These are phyloP conservation scores for Pedetes capensis DNA, from an alignment of 2,113 vertebrate species.

Conservation along the genomic window DNA sequence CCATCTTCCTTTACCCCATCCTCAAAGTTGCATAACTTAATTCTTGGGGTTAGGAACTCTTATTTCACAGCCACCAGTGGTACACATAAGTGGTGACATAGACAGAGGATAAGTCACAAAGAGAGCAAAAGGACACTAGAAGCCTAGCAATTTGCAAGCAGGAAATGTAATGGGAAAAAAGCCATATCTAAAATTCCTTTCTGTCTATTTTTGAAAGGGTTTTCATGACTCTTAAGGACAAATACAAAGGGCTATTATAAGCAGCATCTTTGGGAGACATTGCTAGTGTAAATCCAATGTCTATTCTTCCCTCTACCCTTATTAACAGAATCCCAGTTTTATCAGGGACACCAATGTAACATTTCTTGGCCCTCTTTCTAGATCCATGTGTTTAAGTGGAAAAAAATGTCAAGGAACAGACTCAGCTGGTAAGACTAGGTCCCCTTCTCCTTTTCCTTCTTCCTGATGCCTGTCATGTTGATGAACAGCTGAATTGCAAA, in stretches of 20 bases:
- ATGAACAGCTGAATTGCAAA: background rate
- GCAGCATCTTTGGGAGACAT: background rate
- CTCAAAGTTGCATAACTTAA: background rate
- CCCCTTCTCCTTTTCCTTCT: background rate
- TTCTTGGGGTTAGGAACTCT: background rate
- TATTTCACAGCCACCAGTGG: background rate
- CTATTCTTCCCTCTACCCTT: background rate
- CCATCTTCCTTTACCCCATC: background rate
- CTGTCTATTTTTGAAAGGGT: background rate
- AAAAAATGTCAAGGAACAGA: background rate
- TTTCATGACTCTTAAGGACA: background rate
- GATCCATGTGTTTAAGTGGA: background rate
- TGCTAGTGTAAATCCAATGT: background rate
- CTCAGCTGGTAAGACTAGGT: background rate
- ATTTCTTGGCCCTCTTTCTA: background rate
- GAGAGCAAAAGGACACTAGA: background rate
- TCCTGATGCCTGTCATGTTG: background rate
- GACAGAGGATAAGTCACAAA: background rate
- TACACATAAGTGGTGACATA: no score
- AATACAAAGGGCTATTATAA: background rate
- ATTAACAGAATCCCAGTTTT: background rate
- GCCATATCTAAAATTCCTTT: background rate
- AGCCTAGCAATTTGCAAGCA: background rate
- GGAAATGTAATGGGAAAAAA: background rate
- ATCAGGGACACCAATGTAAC: background rate